Base-by-base conservation (phyloP, 2,888 invertebrate species). In the Torymus texanus region DNA sequence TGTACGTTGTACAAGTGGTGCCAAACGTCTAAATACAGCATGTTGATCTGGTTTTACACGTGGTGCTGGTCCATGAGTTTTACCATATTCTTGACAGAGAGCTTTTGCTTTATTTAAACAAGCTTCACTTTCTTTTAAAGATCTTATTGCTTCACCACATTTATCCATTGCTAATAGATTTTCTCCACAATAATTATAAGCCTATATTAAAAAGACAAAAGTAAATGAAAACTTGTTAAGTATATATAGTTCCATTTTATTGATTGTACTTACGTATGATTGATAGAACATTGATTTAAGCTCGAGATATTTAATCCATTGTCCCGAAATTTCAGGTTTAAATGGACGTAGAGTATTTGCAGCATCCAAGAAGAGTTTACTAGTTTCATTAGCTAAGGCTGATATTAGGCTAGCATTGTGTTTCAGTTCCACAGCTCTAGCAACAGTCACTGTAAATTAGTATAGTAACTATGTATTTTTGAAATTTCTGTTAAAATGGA, bases 381-480 rank as follows among this genome's bases (percentile, higher is more conserved):
- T 91, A 8, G 94, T 94, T 86, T 93, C 93, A 86, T 92, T 91
- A 12, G 94, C 92, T 74, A 94, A 88, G 1, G 93, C 92, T 59
- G 93, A 93, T 83, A 94, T 91, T 79, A 94, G 88, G 78, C 91
- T 91, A 2, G 92, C 87, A 76, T 92, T 91, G 85, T 94, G 94
- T 83, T 93, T 93, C 85, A 94, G 86, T 83, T 94, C 94, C 8
- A 94, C 92, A 13, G 94, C 94, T 86, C 94, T 88, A 1, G 93
- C 94, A 67, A 94, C 91, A 16, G 94, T 93, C 56, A 94, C 89
- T 89, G 58, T 16, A 84, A 84, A 68, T 74, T 63, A 61, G 70
- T 81, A 81, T 58, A 71, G n/a, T 21, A 13, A 29, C 65, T 68
- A 41, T 18, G 12, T 59, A 29, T 61, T 53, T n/a, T 16, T 73